These are phyloP conservation scores for Astatotilapia flaviijosephi DNA, from an alignment of 2,113 vertebrate genomes.

Conservation along the genomic window DNA sequence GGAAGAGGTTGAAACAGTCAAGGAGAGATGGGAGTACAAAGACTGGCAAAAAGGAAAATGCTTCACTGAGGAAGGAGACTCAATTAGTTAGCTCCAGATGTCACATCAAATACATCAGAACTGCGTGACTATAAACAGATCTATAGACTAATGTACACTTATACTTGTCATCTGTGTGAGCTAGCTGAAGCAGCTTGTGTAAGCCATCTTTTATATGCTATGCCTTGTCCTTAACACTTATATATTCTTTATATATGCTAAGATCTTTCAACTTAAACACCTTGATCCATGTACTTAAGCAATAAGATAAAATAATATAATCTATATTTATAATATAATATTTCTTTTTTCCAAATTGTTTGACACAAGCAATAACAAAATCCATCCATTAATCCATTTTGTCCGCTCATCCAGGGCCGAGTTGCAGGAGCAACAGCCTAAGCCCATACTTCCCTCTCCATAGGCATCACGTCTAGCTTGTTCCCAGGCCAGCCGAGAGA, in stretches of 20 bases:
- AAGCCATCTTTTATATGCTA: neutral
- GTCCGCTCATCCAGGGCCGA: fast-evolving
- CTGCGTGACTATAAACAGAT: neutral
- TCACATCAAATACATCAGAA: neutral
- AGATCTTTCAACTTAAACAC: neutral
- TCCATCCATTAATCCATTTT: neutral
- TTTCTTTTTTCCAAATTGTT: neutral
- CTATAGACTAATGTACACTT: neutral
- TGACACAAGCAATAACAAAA: neutral
- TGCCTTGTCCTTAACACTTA: neutral
- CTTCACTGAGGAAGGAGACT: neutral
- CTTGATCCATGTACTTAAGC: neutral
- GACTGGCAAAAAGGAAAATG: neutral
- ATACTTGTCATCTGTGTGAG: neutral
- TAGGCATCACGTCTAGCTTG: neutral
- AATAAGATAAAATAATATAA: neutral
- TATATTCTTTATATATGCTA: neutral
- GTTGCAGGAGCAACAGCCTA: neutral
- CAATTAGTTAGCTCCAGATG: neutral
- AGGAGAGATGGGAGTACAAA: neutral
- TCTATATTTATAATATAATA: neutral
- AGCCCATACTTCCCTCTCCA: neutral
- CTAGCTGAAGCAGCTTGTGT: neutral
- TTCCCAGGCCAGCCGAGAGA: neutral
- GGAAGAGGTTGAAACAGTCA: neutral